phyloP scores from a whole-genome alignment of 92 coral and sea anemone species.

The Desmophyllum pertusum region DNA sequence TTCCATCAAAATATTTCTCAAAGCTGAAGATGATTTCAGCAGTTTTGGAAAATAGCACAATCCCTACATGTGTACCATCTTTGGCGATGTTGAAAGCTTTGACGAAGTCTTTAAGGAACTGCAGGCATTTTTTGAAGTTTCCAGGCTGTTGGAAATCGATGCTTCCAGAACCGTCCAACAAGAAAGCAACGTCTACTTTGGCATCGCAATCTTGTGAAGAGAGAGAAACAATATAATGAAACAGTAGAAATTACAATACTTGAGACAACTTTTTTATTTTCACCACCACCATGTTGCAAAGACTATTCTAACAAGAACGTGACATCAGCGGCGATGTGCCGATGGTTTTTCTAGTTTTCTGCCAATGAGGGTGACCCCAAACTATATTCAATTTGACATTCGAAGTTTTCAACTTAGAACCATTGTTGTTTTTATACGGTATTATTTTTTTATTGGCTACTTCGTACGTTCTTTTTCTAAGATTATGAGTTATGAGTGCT shows the following conservation, averaged over 20 bases:
- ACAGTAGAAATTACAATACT: background rate
- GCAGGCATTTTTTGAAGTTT: constrained; percentile 72
- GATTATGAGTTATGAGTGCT: too few species aligned
- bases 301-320: too few species aligned
- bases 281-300: too few species aligned
- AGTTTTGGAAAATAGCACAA: constrained; percentile 59
- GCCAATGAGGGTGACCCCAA: too few species aligned
- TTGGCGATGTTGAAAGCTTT: constrained; percentile 61
- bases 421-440: background rate
- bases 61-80: constrained; percentile 72
- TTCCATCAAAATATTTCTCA: constrained; percentile 32
- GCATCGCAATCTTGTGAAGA: constrained; percentile 49
- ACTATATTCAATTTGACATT: too few species aligned
- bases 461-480: background rate
- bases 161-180: constrained; percentile 85
- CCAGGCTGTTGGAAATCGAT: constrained; percentile 55
- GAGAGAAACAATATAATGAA: background rate
- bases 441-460: background rate
- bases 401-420: too few species aligned
- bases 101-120: constrained; percentile 64
- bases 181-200: constrained; percentile 74
- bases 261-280: too few species aligned
- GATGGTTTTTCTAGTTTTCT: too few species aligned
- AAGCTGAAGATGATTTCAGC: constrained; percentile 53
- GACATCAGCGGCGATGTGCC: too few species aligned